A percentile compares a stretch with the other conserved stretches of the same genome.
Conservation (phyloP, 2,888 invertebrate species). For the Onthophagus sagittarius region DNA sequence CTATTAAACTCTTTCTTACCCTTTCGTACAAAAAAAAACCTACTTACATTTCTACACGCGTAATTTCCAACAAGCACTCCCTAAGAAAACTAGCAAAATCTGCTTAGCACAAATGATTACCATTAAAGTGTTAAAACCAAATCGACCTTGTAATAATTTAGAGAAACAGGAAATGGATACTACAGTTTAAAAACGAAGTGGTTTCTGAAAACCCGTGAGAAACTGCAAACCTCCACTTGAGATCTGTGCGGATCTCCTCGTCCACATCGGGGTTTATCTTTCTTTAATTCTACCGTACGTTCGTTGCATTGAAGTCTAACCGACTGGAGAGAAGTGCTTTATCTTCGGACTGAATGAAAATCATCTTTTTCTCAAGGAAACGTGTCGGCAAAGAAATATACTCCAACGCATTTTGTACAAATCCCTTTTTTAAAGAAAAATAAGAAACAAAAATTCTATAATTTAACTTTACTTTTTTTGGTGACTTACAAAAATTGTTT, state of each 20-base stretch:
- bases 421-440: not conserved
- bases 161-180: constrained; percentile 23
- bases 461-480: too few relatives aligned
- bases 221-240: constrained; percentile 25
- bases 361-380: not conserved
- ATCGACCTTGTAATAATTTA: not conserved
- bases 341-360: constrained; percentile 22
- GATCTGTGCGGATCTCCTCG: constrained; percentile 23
- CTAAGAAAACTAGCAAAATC: not conserved
- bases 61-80: not conserved
- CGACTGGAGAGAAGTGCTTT: constrained; percentile 28
- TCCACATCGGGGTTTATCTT: constrained; percentile 30
- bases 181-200: constrained; percentile 11
- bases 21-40: not conserved
- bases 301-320: constrained; percentile 30
- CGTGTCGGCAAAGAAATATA: not conserved
- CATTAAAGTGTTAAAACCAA: not conserved
- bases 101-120: not conserved
- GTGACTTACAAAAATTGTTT: too few relatives aligned
- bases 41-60: not conserved
- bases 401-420: not conserved
- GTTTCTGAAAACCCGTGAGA: constrained; percentile 27
- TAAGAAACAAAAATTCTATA: too few relatives aligned
- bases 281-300: constrained; percentile 30
- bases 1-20: not conserved